These are phyloP conservation scores for Bubo bubo DNA, from an alignment of 2,113 vertebrate species.

Conservation along the genomic window DNA sequence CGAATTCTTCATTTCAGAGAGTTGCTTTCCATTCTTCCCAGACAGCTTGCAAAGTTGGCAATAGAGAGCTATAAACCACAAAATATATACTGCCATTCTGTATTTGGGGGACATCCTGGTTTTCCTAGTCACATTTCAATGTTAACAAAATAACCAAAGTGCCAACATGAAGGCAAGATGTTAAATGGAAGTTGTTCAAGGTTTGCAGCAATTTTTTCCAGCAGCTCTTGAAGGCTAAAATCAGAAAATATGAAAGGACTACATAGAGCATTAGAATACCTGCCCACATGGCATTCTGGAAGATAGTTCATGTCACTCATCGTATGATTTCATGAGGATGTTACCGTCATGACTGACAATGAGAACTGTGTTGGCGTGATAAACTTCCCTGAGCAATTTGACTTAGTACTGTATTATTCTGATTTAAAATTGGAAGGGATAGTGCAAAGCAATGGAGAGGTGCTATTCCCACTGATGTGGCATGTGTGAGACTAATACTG, in stretches of 20 bases:
- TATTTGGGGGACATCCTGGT: not conserved
- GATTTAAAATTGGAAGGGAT: not conserved
- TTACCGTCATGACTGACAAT: not conserved
- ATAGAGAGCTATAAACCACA: not conserved
- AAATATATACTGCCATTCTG: not conserved
- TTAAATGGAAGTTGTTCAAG: not conserved
- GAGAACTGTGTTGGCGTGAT: not conserved
- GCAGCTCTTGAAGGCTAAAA: not conserved
- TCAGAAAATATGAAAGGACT: not conserved
- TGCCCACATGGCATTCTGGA: not conserved
- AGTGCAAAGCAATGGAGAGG: not conserved
- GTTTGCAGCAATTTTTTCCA: not conserved
- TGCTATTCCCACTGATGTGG: not conserved
- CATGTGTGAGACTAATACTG: not conserved
- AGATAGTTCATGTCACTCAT: not conserved
- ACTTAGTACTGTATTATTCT: not conserved
- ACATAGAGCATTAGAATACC: not conserved
- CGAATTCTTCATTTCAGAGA: not conserved
- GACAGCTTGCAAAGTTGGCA: not conserved
- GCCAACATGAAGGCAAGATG: not conserved
- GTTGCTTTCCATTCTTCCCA: not conserved
- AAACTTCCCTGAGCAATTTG: not conserved
- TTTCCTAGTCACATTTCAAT: not conserved
- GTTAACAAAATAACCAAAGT: not conserved
- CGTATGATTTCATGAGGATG: not conserved